These are phyloP conservation scores for Arge pagana DNA, from an alignment of 2,888 invertebrate species.

Conservation along the genomic window DNA sequence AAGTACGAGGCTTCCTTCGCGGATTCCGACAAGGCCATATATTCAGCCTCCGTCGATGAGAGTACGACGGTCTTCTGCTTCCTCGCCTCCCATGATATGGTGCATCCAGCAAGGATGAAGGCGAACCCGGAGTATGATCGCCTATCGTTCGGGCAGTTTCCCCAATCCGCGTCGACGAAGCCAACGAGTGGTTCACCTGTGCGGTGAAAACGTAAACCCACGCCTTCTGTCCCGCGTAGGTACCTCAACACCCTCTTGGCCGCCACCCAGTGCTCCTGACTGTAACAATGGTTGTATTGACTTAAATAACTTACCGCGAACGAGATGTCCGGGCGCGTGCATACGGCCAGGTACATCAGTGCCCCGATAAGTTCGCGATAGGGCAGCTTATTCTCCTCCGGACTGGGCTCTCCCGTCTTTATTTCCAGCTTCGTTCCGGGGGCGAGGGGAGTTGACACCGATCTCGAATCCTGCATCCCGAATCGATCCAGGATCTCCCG, in stretches of 20 bases:
- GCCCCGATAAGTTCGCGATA: background rate
- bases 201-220: too few relatives aligned
- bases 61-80: conserved; percentile 19
- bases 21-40: conserved; percentile 21
- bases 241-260: background rate
- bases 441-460: conserved; percentile 24
- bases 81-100: conserved; percentile 19
- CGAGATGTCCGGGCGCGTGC: background rate
- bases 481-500: conserved; percentile 25
- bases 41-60: conserved; percentile 25
- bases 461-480: conserved; percentile 28
- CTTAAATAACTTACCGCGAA: background rate
- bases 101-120: conserved; percentile 8
- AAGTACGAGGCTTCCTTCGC: too few relatives aligned
- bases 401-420: background rate
- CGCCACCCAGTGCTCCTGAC: background rate
- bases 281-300: background rate
- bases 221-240: background rate
- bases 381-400: background rate
- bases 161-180: background rate
- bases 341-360: background rate
- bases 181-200: too few relatives aligned
- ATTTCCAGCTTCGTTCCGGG: conserved; percentile 5
- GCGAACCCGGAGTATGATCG: conserved; percentile 20
- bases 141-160: background rate